Percentiles rank a stretch among this genome's conserved stretches.
phyloP scores from a whole-genome alignment of 2,797 vertebrate species.

The Podarcis lilfordi region DNA sequence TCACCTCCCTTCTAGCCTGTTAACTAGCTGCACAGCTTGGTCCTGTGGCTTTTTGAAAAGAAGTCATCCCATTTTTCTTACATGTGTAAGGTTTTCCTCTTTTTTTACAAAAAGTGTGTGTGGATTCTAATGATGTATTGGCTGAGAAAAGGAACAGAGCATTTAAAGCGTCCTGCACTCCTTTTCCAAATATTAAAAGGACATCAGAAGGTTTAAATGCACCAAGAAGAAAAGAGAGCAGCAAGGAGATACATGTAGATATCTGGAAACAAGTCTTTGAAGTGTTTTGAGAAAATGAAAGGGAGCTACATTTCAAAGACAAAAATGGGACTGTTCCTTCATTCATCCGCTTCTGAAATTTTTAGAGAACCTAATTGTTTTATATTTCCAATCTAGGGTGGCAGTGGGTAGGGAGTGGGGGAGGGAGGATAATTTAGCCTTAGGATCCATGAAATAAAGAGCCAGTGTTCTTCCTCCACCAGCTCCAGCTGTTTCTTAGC shows the following conservation, averaged over 20 bases:
- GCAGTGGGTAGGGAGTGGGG: neutral
- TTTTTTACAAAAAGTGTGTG: constrained; percentile 36
- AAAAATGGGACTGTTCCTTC: constrained; percentile 47
- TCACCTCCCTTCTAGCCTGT: neutral
- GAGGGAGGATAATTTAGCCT: constrained; percentile 7
- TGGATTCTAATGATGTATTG: constrained; percentile 54
- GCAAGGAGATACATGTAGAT: constrained; percentile 45
- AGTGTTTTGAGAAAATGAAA: constrained; percentile 58
- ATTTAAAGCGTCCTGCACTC: constrained; percentile 61
- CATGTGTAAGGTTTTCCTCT: neutral
- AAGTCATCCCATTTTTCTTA: constrained; percentile 29
- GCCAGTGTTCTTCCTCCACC: neutral
- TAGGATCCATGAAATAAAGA: constrained; percentile 1
- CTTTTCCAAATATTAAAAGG: constrained; percentile 65
- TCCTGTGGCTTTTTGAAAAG: no score
- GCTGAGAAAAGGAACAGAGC: constrained; percentile 44
- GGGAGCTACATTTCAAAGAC: constrained; percentile 59
- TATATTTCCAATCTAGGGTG: constrained; percentile 14
- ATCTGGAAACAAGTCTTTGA: constrained; percentile 60
- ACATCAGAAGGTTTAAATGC: constrained; percentile 55
- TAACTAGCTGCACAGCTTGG: neutral
- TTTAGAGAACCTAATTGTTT: constrained; percentile 49
- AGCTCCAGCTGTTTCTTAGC: neutral
- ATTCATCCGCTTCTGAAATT: constrained; percentile 47
- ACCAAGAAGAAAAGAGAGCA: constrained; percentile 66